These are phyloP conservation scores for Drepanosiphum platanoidis DNA, from an alignment of 2,888 invertebrate genomes.

Conservation along the genomic window DNA sequence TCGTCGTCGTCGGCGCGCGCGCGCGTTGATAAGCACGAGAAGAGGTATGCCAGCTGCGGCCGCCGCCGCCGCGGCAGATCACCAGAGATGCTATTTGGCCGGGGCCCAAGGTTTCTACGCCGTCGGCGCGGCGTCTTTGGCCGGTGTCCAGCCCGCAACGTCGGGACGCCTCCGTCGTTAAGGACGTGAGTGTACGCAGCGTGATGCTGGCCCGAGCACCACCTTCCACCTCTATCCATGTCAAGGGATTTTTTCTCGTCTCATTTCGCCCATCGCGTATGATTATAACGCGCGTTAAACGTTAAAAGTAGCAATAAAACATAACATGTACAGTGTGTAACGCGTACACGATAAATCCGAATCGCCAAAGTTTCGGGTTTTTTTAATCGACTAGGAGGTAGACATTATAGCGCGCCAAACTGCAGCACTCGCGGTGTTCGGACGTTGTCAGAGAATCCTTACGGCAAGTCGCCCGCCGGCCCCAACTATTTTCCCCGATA, in stretches of 20 bases:
- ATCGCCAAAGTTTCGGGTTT: too few relatives aligned
- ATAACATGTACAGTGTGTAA: too few relatives aligned
- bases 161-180: conserved; percentile 48
- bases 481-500: too few relatives aligned
- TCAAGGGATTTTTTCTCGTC: conserved; percentile 57
- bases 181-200: conserved; percentile 27
- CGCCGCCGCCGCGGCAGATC: conserved; percentile 27
- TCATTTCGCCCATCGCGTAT: conserved; percentile 2
- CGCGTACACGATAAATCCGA: too few relatives aligned
- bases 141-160: conserved; percentile 41
- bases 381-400: too few relatives aligned
- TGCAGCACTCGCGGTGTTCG: too few relatives aligned
- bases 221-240: conserved; percentile 32
- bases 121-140: conserved; percentile 46
- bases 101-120: conserved; percentile 49
- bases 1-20: too few relatives aligned
- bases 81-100: conserved; percentile 45
- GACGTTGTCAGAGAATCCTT: too few relatives aligned
- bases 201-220: conserved; percentile 32
- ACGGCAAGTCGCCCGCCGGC: too few relatives aligned
- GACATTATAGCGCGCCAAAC: too few relatives aligned
- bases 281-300: conserved; percentile 13
- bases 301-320: conserved; percentile 29
- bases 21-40: conserved; percentile 5
- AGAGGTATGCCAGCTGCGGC: conserved; percentile 48